phyloP scores from a whole-genome alignment of 2,797 vertebrate genomes.

The Ispidina lecontei region DNA sequence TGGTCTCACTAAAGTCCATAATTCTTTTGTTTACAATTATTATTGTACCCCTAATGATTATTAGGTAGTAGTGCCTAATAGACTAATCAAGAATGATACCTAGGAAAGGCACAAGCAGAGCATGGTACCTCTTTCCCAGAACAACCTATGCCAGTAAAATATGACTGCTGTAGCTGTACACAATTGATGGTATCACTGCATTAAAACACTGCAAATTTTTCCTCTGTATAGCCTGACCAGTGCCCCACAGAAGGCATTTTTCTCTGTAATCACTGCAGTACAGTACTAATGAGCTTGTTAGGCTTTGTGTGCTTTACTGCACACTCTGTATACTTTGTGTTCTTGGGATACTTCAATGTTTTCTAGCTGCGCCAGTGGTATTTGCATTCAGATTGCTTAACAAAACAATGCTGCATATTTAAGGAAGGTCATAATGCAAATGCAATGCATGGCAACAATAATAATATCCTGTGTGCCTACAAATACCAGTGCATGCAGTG shows the following conservation, averaged over 20 bases:
- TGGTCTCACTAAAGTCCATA: neutral
- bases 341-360: constrained; percentile 19
- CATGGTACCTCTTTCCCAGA: neutral
- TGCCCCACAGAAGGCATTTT: constrained; percentile 30
- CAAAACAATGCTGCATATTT: constrained; percentile 24
- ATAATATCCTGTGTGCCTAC: neutral
- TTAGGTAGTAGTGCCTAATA: neutral
- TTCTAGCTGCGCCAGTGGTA: constrained; percentile 30
- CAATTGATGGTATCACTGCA: neutral
- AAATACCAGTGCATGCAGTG: neutral
- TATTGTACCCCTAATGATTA: neutral
- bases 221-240: neutral
- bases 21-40: neutral
- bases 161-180: neutral
- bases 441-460: neutral
- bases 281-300: constrained; percentile 60
- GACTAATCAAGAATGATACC: neutral
- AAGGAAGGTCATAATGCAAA: constrained; percentile 20
- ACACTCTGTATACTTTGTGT: constrained; percentile 45
- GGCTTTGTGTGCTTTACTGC: constrained; percentile 56
- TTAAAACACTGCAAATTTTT: neutral
- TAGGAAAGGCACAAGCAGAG: neutral
- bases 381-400: constrained; percentile 52
- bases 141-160: constrained; percentile 1
- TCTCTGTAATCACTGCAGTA: constrained; percentile 53